A percentile compares a stretch with the other conserved stretches of the same genome.
phyloP scores from a whole-genome alignment of 2,113 vertebrate species.

The Aspidoscelis tigris region DNA sequence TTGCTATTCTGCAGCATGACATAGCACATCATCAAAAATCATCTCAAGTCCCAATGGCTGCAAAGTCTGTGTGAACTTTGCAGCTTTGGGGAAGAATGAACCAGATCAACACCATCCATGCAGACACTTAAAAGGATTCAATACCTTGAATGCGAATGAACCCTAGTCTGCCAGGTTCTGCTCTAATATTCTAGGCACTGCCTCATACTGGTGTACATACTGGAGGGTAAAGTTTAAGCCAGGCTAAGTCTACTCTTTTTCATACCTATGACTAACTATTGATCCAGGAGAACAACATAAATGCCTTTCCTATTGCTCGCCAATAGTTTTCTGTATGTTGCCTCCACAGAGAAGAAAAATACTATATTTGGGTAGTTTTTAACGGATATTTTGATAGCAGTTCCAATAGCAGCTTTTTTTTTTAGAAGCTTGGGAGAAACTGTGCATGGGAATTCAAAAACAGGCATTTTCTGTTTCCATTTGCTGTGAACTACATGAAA shows the following conservation, averaged over 20 bases:
- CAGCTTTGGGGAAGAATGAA: too few species aligned
- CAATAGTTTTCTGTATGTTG: background rate
- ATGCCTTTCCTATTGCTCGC: background rate
- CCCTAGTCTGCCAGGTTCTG: too few species aligned
- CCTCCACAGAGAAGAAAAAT: background rate
- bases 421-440: conserved; percentile 51
- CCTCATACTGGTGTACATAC: too few species aligned
- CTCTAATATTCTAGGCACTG: too few species aligned
- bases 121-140: too few species aligned
- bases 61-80: too few species aligned
- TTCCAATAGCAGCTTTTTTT: conserved; percentile 28
- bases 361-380: conserved; percentile 46
- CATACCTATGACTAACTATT: background rate
- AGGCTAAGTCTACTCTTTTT: background rate
- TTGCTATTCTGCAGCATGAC: too few species aligned
- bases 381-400: conserved; percentile 53
- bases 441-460: conserved; percentile 58
- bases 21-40: too few species aligned
- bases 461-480: conserved; percentile 54
- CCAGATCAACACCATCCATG: too few species aligned
- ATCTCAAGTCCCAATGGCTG: too few species aligned
- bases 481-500: conserved; percentile 54
- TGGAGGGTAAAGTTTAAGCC: background rate
- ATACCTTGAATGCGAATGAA: too few species aligned
- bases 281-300: background rate